Evolutionary conservation across 2,113 vertebrate genomes (phyloP), one percentile per base, ranked within the genome.

Genomic region (Beaufortia kweichowensis): DNA sequence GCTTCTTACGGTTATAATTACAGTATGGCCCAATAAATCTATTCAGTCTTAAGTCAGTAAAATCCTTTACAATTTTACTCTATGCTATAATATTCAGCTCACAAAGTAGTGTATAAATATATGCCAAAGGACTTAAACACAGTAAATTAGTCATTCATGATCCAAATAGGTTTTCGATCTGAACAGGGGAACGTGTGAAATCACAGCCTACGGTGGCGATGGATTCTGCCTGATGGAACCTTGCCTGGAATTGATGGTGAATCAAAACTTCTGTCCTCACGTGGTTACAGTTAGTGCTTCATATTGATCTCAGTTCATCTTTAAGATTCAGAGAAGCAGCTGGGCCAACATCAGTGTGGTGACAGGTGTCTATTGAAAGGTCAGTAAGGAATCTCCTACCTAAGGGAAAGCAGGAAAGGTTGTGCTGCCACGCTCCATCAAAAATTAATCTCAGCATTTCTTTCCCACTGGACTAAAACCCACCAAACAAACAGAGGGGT

Each of bases 321-420:
- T 57, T 39, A 62, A 69, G 56, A 60, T 61, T 66, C 63, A 69
- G 56, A 29, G 55, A 12, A 75, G 64, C 41, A 67, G 50, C 76
- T 64, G 61, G 17, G 28, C 80, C 65, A 56, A 75, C 53, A 73
- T 50, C 75, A 77, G 71, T 29, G 83, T 62, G 39, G 15, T 75
- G 62, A 72, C 73, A 82, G 82, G 79, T 66, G 46, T 72, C 72
- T 76, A 50, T 77, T 76, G 69, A 84, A 91, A 90, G 87, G 89
- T 88, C 88, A 87, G 29, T 57, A 26, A 80, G 75, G 83, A 82
- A 73, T 66, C 72, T 69, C 50, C 75, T 73, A 84, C 82, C 83
- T 68, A 79, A 75, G 76, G 83, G 84, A 87, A 46, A 72, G 67
- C 81, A 72, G 82, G 87, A 89, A 90, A 91, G 89, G 89, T 90